Conservation (phyloP, 2,113 vertebrate species). For the Seriola dumerili region DNA sequence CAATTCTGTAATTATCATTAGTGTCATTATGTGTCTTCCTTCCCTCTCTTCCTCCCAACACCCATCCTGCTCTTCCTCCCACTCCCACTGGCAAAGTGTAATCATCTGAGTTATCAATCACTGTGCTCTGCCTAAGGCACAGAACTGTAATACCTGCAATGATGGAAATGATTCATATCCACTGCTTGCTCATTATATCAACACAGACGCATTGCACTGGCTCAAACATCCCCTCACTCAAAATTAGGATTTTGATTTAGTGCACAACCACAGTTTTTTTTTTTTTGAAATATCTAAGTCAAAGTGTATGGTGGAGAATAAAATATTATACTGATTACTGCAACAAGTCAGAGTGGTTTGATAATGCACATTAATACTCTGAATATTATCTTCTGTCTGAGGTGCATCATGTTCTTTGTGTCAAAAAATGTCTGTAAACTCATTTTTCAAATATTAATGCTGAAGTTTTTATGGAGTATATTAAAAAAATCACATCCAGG, state of each 20-base stretch:
- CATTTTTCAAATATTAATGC: constrained; percentile 26
- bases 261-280: not conserved
- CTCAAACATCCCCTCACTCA: constrained; percentile 26
- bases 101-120: constrained; percentile 79
- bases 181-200: constrained; percentile 57
- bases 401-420: constrained; percentile 1
- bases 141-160: constrained; percentile 66
- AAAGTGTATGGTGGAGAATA: constrained; percentile 1
- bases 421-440: not conserved
- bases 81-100: constrained; percentile 65
- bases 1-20: constrained; percentile 74
- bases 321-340: constrained; percentile 6
- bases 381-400: constrained; percentile 13
- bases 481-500: not conserved
- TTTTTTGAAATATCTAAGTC: constrained; percentile 23
- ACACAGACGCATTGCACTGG: constrained; percentile 9
- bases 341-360: constrained; percentile 8
- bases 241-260: constrained; percentile 44
- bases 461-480: not conserved
- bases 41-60: constrained; percentile 29
- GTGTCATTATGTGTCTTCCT: constrained; percentile 61
- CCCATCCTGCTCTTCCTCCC: constrained; percentile 43
- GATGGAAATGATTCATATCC: constrained; percentile 68
- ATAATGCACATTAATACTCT: constrained; percentile 30
- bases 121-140: constrained; percentile 32